phyloP scores from a whole-genome alignment of 2,113 vertebrate species.

The Phaethornis superciliosus region DNA sequence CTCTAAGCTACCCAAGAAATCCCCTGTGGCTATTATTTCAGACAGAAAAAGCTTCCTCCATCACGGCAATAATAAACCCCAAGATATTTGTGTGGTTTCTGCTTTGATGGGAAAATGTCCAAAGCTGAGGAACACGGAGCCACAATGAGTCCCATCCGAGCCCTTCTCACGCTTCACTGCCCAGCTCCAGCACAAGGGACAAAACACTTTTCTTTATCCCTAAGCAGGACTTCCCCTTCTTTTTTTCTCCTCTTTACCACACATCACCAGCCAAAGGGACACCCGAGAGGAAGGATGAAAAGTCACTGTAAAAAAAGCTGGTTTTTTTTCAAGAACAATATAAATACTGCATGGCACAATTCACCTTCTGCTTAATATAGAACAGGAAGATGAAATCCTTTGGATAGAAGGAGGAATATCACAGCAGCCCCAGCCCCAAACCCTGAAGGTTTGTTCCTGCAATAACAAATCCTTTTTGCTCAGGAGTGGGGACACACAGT shows the following conservation, averaged over 20 bases:
- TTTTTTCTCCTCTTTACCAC: not conserved
- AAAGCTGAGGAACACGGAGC: rapidly evolving
- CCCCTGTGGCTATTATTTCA: not conserved
- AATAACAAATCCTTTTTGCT: not conserved
- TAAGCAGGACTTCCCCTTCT: not conserved
- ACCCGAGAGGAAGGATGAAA: not conserved
- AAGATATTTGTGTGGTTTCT: not conserved
- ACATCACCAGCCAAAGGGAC: not conserved
- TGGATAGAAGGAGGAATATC: not conserved
- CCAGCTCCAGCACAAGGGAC: not conserved
- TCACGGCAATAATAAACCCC: not conserved
- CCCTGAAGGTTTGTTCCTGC: not conserved
- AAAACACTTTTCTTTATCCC: not conserved
- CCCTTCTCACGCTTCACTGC: not conserved
- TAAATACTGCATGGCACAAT: not conserved
- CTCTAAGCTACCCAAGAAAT: not conserved
- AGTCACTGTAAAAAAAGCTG: not conserved
- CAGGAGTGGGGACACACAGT: not conserved
- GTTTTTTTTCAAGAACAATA: not conserved
- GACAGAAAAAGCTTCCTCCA: not conserved
- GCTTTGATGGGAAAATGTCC: not conserved
- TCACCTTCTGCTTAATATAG: not conserved
- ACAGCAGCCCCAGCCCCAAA: not conserved
- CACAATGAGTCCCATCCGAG: rapidly evolving
- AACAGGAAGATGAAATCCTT: not conserved